phyloP scores from a whole-genome alignment of 1,140 invertebrate genomes.

The Eriosoma lanigerum region DNA sequence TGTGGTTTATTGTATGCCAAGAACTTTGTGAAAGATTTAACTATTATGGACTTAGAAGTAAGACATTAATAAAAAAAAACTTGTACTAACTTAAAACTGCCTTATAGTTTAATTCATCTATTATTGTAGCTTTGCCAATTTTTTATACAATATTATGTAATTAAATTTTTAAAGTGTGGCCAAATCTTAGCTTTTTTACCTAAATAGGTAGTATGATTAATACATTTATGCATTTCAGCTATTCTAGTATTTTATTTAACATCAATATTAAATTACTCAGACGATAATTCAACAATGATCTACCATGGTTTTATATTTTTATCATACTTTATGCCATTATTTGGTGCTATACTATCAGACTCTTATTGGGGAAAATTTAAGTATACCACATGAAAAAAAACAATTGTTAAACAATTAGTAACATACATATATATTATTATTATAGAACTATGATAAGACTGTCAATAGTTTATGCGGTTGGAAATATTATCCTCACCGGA shows the following conservation, averaged over 20 bases:
- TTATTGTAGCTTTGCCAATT: too few relatives aligned
- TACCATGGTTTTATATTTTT: constrained; percentile 81
- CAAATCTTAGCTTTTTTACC: too few relatives aligned
- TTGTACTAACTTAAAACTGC: too few relatives aligned
- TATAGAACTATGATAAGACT: constrained; percentile 79
- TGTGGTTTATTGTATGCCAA: constrained; percentile 93
- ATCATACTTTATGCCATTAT: constrained; percentile 81
- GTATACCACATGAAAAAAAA: constrained; percentile 56
- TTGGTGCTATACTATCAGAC: constrained; percentile 87
- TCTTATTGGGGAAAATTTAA: constrained; percentile 69
- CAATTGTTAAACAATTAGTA: too few relatives aligned
- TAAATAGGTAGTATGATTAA: too few relatives aligned
- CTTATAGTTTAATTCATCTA: too few relatives aligned
- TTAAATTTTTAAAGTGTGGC: too few relatives aligned
- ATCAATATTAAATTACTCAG: constrained; percentile 67
- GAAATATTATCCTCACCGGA: constrained; percentile 77
- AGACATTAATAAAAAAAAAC: too few relatives aligned
- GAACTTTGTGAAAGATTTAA: constrained; percentile 97
- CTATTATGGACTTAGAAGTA: constrained; percentile 95
- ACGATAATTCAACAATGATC: constrained; percentile 72
- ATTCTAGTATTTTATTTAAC: constrained; percentile 79
- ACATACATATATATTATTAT: constrained; percentile 55
- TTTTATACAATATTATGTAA: too few relatives aligned
- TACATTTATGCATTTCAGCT: constrained; percentile 62
- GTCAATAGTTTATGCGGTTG: constrained; percentile 83